Evolutionary conservation across 23 tunicate species (phyloP).

Genomic region (Pegea sp.): DNA sequence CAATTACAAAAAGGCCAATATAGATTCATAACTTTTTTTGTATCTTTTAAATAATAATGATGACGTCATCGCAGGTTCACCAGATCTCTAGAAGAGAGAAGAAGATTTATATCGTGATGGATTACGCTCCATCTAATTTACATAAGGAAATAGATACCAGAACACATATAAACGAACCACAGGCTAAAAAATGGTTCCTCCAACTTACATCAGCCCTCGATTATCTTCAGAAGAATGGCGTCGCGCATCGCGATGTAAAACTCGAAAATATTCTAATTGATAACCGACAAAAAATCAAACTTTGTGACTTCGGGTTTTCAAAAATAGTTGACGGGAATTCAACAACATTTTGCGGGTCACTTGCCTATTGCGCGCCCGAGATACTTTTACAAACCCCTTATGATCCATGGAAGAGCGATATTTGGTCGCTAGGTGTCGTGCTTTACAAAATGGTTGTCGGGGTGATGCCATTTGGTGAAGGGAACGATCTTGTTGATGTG

Average conservation of each 20-base stretch:
- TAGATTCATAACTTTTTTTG: not conserved
- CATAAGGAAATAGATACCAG: constrained; percentile 33
- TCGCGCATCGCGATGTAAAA: constrained; percentile 94
- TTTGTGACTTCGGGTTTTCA: constrained; percentile 97
- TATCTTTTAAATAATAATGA: not conserved
- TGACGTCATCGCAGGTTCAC: constrained; percentile 13
- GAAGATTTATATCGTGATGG: constrained; percentile 78
- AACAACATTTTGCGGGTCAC: constrained; percentile 80
- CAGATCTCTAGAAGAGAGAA: constrained; percentile 41
- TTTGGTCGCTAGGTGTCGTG: constrained; percentile 98
- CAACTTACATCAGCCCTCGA: constrained; percentile 91
- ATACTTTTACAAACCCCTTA: constrained; percentile 72
- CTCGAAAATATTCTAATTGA: constrained; percentile 86
- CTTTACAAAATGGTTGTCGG: constrained; percentile 90
- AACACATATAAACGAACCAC: constrained; percentile 47
- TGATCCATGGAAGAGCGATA: constrained; percentile 82
- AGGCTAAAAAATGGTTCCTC: constrained; percentile 80
- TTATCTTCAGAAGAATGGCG: constrained; percentile 61
- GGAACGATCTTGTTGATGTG: constrained; percentile 77
- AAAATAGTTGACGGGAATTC: constrained; percentile 36
- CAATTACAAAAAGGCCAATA: not conserved
- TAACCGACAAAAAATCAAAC: constrained; percentile 21
- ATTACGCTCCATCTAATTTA: constrained; percentile 41
- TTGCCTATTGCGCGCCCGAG: constrained; percentile 96
- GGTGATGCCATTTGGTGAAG: constrained; percentile 96